Evolutionary conservation across 2,113 vertebrate genomes (phyloP).

Genomic region (Bufo bufo): DNA sequence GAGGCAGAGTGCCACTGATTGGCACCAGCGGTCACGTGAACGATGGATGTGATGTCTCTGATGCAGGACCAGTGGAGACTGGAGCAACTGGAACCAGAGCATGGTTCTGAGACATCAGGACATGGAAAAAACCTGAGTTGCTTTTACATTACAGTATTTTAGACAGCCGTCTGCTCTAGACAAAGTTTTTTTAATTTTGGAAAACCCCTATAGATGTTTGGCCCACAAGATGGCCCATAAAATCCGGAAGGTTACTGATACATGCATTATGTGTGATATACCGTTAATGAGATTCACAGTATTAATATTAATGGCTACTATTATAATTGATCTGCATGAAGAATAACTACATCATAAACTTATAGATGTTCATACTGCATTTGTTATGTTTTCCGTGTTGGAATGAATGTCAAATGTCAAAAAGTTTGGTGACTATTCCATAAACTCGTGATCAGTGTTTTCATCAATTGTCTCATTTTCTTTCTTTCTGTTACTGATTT

Average conservation of each 20-base stretch:
- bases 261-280: neutral
- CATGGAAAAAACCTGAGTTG: too few relatives aligned
- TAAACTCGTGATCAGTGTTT: neutral
- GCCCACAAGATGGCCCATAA: neutral
- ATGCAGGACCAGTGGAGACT: too few relatives aligned
- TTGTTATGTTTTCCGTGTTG: neutral
- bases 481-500: neutral
- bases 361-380: neutral
- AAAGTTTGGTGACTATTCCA: neutral
- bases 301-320: neutral
- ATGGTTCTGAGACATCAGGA: too few relatives aligned
- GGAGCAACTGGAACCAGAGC: too few relatives aligned
- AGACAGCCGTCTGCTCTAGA: too few relatives aligned
- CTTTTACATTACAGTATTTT: too few relatives aligned
- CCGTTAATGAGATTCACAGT: neutral
- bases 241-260: neutral
- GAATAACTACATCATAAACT: neutral
- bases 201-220: neutral
- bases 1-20: too few relatives aligned
- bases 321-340: neutral
- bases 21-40: too few relatives aligned
- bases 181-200: too few relatives aligned
- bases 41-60: too few relatives aligned
- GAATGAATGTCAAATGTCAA: neutral
- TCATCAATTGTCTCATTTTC: neutral